Evolutionary conservation across 2,888 invertebrate species (phyloP), one percentile per base, ranked within the genome.

Genomic region (Sesamia inferens): DNA sequence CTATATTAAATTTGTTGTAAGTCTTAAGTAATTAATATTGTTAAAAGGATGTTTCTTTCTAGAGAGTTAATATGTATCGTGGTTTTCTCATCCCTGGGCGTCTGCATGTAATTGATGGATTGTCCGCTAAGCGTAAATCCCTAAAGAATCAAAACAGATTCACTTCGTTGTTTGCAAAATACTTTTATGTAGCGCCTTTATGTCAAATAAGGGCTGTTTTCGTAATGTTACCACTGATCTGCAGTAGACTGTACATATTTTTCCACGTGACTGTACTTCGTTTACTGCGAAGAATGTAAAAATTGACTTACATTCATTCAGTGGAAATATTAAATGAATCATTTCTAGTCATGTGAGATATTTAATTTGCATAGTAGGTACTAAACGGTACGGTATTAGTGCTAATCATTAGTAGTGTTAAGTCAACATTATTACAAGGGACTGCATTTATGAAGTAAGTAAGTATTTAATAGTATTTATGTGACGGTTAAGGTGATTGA

Each of bases 261-360:
- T 47, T 71, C 55, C 31, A 71, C 16, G 11, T 24, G 70, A 70
- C 24, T 55, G 16, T 44, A n/a, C 69, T 54, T 59, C 59, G 13
- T 67, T 63, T 67, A 22, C 64, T 65, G 55, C 11, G 55, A 71
- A 78, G 68, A 71, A 68, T 71, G n/a, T 71, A 57, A 68, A 62
- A 62, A 68, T 31, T 31, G 42, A 22, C 31, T 59, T 31, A 44
- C 64, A 58, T 24, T 68, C 31, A 63, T n/a, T 44, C 24, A 68
- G 19, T 54, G 57, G 69, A 72, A 70, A 62, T 24, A 57, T 70
- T 47, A 24, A 47, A 68, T 82, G 61, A 78, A 82, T 78, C 64
- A 82, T 39, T 59, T 54, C 7, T 55, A 71, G 66, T 58, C 24
- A 47, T 39, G 59, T 68, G n/a, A 58, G 55, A 58, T 68, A 64